These are phyloP conservation scores for Cuniculus paca DNA, from an alignment of 2,797 vertebrate species.

Conservation along the genomic window DNA sequence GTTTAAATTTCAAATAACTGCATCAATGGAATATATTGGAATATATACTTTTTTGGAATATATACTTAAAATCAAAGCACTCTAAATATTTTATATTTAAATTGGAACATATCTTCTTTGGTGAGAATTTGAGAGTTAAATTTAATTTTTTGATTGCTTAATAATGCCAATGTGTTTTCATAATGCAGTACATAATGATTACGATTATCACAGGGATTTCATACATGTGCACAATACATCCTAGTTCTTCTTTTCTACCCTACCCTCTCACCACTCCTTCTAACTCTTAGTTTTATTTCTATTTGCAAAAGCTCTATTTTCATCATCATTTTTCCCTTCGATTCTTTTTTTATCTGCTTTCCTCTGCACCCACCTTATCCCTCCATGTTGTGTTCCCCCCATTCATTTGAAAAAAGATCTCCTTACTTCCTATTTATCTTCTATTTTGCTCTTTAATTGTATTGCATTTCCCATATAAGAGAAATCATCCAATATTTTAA, in stretches of 20 bases:
- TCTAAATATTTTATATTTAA: neutral
- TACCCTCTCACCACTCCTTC: neutral
- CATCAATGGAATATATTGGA: neutral
- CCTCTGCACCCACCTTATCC: neutral
- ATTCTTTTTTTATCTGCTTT: neutral
- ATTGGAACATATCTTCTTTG: neutral
- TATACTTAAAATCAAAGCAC: neutral
- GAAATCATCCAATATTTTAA: neutral
- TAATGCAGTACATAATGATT: neutral
- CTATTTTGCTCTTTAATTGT: neutral
- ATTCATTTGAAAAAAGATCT: neutral
- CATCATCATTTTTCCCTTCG: neutral
- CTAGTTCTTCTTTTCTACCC: neutral
- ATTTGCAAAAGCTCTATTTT: neutral
- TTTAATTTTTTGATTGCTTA: neutral
- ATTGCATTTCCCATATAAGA: neutral
- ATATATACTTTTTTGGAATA: constrained; percentile 6
- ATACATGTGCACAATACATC: neutral
- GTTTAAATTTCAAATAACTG: neutral
- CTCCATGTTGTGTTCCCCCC: neutral
- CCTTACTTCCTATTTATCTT: neutral
- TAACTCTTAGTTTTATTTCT: neutral
- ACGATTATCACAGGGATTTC: too few species aligned
- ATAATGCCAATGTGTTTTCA: neutral
- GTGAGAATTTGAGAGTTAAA: neutral